Conservation (phyloP, 1,140 invertebrate species). For the Elysia chlorotica region DNA sequence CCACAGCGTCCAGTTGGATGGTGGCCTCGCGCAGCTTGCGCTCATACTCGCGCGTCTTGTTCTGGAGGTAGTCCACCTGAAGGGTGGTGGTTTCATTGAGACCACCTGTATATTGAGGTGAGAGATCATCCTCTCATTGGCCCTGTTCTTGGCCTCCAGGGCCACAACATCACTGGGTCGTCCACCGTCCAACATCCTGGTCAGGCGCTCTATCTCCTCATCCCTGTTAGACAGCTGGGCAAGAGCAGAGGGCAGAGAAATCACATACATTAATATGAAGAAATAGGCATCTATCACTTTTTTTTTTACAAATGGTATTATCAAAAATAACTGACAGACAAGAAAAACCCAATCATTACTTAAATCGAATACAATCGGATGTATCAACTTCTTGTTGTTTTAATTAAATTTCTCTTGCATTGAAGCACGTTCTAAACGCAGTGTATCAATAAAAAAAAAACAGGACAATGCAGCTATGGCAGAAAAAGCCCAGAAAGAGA, state of each 20-base stretch:
- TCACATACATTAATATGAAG: neutral
- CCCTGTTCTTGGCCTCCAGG: slow-evolving; percentile 59
- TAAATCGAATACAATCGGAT: too few relatives aligned
- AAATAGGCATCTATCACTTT: too few relatives aligned
- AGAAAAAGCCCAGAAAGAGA: too few relatives aligned
- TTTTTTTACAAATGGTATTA: too few relatives aligned
- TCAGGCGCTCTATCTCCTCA: slow-evolving; percentile 60
- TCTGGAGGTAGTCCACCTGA: slow-evolving; percentile 61
- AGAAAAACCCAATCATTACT: too few relatives aligned
- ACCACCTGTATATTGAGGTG: slow-evolving; percentile 62
- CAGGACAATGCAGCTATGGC: too few relatives aligned
- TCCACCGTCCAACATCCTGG: slow-evolving; percentile 60
- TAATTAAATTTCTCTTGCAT: too few relatives aligned
- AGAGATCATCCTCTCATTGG: slow-evolving; percentile 60
- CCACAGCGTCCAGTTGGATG: slow-evolving; percentile 30
- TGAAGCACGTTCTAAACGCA: too few relatives aligned
- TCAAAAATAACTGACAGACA: too few relatives aligned
- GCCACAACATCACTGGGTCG: slow-evolving; percentile 60
- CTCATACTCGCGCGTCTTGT: slow-evolving; percentile 58
- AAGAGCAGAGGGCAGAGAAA: neutral
- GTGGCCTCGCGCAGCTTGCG: slow-evolving; percentile 46
- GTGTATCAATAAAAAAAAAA: too few relatives aligned
- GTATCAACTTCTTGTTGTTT: too few relatives aligned
- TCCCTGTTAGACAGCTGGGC: slow-evolving; percentile 38
- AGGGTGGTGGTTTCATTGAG: neutral